phyloP scores from a whole-genome alignment of 2,888 invertebrate species.

The Lapara coniferarum region DNA sequence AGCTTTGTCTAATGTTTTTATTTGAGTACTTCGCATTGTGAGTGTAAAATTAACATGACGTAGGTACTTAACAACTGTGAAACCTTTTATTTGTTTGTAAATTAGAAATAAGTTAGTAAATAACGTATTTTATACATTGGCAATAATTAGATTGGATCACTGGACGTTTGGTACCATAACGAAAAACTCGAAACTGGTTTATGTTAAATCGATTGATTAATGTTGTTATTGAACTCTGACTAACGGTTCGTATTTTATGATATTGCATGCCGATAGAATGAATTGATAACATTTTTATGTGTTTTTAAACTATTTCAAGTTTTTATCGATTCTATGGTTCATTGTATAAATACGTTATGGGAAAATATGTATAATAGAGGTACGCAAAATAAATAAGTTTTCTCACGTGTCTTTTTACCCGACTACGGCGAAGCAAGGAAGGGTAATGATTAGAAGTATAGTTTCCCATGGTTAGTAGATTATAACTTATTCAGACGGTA shows the following conservation, averaged over 20 bases:
- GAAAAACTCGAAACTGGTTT: conserved; percentile 7
- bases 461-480: not conserved
- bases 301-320: not conserved
- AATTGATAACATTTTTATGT: conserved; percentile 10
- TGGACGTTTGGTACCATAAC: not conserved
- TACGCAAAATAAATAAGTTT: not conserved
- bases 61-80: too few relatives aligned
- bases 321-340: not conserved
- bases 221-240: conserved; percentile 9
- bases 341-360: not conserved
- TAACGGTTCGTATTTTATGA: conserved; percentile 16
- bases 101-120: too few relatives aligned
- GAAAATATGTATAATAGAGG: not conserved
- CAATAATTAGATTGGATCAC: too few relatives aligned
- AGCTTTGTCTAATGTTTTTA: not conserved
- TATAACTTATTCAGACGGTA: not conserved
- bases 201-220: conserved; percentile 12
- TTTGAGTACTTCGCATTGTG: not conserved
- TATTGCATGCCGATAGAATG: conserved; percentile 1
- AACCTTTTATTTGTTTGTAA: too few relatives aligned
- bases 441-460: too few relatives aligned
- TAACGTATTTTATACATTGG: too few relatives aligned
- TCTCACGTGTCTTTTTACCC: not conserved
- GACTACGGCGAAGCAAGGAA: too few relatives aligned
- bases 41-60: not conserved